Percentiles rank a stretch among this genome's conserved stretches.
Evolutionary conservation across 2,797 vertebrate genomes (phyloP).

Genomic region (Ambastaia sidthimunki): DNA sequence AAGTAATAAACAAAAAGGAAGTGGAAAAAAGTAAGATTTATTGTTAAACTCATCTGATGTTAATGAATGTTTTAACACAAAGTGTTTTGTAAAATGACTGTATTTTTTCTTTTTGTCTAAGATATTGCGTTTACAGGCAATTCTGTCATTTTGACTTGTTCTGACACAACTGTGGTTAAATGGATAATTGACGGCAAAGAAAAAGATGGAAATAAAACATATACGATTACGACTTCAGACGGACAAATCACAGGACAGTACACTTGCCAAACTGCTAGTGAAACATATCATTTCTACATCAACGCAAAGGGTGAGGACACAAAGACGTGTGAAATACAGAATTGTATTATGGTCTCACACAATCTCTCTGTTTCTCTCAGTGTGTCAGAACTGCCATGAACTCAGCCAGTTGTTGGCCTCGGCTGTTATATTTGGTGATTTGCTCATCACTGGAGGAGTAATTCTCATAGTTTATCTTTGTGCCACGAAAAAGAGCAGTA

Average conservation of each 20-base stretch:
- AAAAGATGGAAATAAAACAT: accelerated
- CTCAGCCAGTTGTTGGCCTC: accelerated
- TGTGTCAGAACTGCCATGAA: constrained; percentile 70
- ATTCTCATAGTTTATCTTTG: constrained; percentile 63
- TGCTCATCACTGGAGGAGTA: constrained; percentile 54
- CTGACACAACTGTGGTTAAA: accelerated
- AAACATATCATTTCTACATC: constrained; percentile 63
- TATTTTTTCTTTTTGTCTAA: background rate
- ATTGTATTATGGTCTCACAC: background rate
- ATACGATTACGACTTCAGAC: accelerated
- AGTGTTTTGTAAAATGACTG: too few relatives aligned
- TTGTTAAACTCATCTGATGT: background rate
- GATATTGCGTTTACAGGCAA: accelerated
- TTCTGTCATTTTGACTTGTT: background rate
- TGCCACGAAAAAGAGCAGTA: constrained; percentile 52
- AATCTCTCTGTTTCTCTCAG: constrained; percentile 54
- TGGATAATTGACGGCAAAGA: too few relatives aligned
- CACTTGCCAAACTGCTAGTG: accelerated
- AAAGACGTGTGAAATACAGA: background rate
- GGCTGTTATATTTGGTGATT: constrained; percentile 3
- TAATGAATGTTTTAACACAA: background rate
- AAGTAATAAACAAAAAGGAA: too few relatives aligned
- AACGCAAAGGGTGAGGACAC: constrained; percentile 67
- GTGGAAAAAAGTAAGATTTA: too few relatives aligned
- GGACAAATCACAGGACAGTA: background rate